Percentiles rank a stretch among this genome's conserved stretches.
These are phyloP conservation scores for Sepioteuthis lessoniana DNA, from an alignment of 2,888 invertebrate genomes.

Conservation along the genomic window DNA sequence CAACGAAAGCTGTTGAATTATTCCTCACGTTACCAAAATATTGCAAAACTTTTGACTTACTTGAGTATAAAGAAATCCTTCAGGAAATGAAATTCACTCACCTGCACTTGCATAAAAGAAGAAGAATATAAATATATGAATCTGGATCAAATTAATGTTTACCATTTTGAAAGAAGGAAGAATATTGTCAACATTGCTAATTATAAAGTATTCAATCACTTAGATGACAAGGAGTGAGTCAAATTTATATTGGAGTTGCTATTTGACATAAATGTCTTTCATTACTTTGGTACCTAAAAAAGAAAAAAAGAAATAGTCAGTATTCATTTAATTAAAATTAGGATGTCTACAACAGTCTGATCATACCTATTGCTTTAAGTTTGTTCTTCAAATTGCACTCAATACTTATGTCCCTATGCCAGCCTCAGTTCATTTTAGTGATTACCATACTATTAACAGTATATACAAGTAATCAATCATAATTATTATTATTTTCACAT, in stretches of 20 bases:
- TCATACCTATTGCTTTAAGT: no score
- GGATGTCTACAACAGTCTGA: no score
- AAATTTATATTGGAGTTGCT: neutral
- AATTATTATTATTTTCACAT: no score
- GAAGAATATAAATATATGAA: neutral
- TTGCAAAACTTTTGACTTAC: no score
- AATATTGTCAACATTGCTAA: neutral
- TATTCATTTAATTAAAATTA: no score
- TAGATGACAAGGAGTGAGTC: neutral
- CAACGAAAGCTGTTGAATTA: no score
- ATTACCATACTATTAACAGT: no score
- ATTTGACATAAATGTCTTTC: neutral
- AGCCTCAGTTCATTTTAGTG: no score
- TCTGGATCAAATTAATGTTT: neutral
- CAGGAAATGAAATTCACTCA: neutral
- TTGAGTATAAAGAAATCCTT: neutral
- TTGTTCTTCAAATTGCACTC: no score
- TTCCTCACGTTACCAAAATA: no score
- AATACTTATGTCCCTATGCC: no score
- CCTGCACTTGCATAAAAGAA: neutral
- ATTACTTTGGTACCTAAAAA: neutral
- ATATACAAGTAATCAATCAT: no score
- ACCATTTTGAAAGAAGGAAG: neutral
- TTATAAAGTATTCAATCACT: neutral
- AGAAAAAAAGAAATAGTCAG: neutral